Conservation (phyloP, 37 sponge, comb jelly and placozoan species). For the Mnemiopsis leidyi region DNA sequence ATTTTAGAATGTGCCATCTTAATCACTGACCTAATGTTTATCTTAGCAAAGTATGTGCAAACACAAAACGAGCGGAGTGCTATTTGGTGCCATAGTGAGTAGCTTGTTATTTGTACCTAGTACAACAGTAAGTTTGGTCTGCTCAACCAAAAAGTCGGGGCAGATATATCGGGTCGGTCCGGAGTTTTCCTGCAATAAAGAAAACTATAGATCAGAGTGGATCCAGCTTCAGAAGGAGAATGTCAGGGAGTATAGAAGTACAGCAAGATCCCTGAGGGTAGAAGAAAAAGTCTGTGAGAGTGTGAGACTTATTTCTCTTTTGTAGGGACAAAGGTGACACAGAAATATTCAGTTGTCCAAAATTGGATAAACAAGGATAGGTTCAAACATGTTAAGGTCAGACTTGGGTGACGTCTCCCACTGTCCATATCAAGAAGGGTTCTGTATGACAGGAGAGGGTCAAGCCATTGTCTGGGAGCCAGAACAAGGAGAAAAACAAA, state of each 20-base stretch:
- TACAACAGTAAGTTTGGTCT: background rate
- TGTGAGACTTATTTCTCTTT: background rate
- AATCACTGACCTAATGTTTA: background rate
- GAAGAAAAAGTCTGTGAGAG: background rate
- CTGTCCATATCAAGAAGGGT: background rate
- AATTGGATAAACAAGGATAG: background rate
- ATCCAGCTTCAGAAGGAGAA: background rate
- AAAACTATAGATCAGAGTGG: background rate
- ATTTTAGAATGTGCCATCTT: background rate
- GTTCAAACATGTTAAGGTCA: background rate
- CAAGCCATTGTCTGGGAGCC: background rate
- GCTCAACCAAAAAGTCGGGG: background rate
- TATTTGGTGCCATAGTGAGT: background rate
- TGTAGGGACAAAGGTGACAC: background rate
- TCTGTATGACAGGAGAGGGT: background rate
- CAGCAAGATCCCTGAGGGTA: background rate
- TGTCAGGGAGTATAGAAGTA: background rate
- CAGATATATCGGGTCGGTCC: background rate
- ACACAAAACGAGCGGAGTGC: background rate
- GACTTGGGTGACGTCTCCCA: background rate
- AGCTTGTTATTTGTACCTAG: background rate
- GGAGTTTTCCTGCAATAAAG: background rate
- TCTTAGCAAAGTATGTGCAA: background rate
- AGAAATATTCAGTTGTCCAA: background rate
- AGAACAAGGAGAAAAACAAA: background rate